These are phyloP conservation scores for Drosophila greeni DNA, from an alignment of 2,888 invertebrate species.

Conservation along the genomic window DNA sequence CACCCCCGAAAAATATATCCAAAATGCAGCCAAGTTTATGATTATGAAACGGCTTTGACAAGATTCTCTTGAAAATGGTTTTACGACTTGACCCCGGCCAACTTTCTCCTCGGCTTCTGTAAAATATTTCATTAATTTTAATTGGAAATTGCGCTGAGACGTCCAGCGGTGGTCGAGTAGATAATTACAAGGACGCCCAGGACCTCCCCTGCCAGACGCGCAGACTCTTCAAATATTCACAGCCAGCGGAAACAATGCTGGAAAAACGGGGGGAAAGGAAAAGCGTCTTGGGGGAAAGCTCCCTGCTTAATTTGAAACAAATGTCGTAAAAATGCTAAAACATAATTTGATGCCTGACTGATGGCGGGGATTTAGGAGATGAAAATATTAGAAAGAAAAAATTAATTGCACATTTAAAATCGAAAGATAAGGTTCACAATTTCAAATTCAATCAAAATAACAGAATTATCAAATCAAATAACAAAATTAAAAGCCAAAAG, in stretches of 20 bases:
- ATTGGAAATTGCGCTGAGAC: conserved; percentile 75
- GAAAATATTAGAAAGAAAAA: conserved; percentile 21
- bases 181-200: conserved; percentile 68
- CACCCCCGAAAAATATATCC: conserved; percentile 28
- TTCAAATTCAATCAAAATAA: too few relatives aligned
- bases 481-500: too few relatives aligned
- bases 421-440: too few relatives aligned
- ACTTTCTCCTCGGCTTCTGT: conserved; percentile 31
- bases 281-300: conserved; percentile 50
- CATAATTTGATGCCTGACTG: conserved; percentile 72
- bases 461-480: too few relatives aligned
- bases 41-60: conserved; percentile 71
- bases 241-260: conserved; percentile 44
- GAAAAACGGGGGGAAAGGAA: background rate
- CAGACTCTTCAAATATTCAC: conserved; percentile 63
- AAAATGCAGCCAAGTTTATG: conserved; percentile 55
- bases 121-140: conserved; percentile 78
- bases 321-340: conserved; percentile 71
- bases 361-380: conserved; percentile 53
- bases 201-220: conserved; percentile 26
- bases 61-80: conserved; percentile 72
- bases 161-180: conserved; percentile 59
- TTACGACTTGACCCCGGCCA: conserved; percentile 62
- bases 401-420: too few relatives aligned
- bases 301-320: conserved; percentile 71